Percentiles rank a stretch among this genome's conserved stretches.
Conservation (phyloP, 2,113 vertebrate genomes). For the Gymnogyps californianus region DNA sequence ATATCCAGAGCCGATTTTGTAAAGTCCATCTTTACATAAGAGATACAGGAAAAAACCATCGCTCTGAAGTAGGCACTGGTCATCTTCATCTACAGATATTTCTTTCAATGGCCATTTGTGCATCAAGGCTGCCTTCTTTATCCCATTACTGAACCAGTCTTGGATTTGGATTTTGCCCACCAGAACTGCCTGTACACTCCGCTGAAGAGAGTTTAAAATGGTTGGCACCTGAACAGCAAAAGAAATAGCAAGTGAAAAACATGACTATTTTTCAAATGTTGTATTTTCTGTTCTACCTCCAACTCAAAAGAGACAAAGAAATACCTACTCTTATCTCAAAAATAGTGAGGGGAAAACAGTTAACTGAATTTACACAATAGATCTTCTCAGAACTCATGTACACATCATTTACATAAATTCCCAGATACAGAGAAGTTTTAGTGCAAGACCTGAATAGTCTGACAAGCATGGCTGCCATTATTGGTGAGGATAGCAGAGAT, state of each 20-base stretch:
- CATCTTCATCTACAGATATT: constrained; percentile 91
- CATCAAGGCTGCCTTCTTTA: constrained; percentile 97
- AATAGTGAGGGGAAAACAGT: neutral
- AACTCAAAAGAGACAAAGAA: neutral
- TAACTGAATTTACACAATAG: neutral
- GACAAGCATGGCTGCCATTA: constrained; percentile 98
- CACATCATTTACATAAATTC: neutral
- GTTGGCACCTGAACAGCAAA: constrained; percentile 86
- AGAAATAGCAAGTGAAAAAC: neutral
- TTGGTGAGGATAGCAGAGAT: constrained; percentile 98
- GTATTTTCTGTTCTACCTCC: neutral
- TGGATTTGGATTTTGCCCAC: constrained; percentile 99
- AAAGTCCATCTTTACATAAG: constrained; percentile 97
- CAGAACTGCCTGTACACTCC: constrained; percentile 96
- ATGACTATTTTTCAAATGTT: neutral
- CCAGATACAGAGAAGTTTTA: neutral
- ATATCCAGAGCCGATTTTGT: constrained; percentile 98
- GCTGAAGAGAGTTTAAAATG: constrained; percentile 94
- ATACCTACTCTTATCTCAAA: neutral
- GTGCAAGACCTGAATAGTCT: constrained; percentile 91
- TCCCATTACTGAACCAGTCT: constrained; percentile 98
- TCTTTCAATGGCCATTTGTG: constrained; percentile 97
- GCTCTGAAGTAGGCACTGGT: constrained; percentile 94
- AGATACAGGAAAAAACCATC: constrained; percentile 98
- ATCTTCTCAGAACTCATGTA: neutral